These are phyloP conservation scores for Parambassis ranga DNA, from an alignment of 2,797 vertebrate species.

Conservation along the genomic window DNA sequence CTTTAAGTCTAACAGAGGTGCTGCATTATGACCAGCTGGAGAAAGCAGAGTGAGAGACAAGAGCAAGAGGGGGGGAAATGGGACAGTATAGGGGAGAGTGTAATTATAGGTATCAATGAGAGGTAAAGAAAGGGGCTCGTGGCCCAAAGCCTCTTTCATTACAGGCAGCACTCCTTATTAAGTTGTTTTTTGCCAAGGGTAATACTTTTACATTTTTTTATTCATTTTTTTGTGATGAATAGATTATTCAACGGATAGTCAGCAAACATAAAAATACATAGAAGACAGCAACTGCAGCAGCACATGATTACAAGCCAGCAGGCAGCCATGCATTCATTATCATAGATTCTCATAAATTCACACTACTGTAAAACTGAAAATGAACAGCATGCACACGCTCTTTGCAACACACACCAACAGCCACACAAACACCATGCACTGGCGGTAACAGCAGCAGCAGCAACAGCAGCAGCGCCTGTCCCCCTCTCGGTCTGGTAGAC, in stretches of 20 bases:
- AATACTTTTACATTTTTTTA: not conserved
- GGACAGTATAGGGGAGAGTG: constrained; percentile 14
- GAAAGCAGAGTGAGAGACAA: constrained; percentile 11
- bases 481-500: constrained; percentile 24
- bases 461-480: constrained; percentile 2
- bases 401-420: constrained; percentile 6
- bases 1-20: constrained; percentile 53
- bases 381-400: constrained; percentile 38
- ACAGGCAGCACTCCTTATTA: not conserved
- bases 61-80: constrained; percentile 3
- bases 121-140: constrained; percentile 14
- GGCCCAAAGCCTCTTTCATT: constrained; percentile 6
- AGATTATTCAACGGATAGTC: not conserved
- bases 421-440: constrained; percentile 26
- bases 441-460: no score
- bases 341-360: constrained; percentile 60
- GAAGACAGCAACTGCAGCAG: constrained; percentile 5
- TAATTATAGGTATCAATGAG: constrained; percentile 40
- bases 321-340: constrained; percentile 46
- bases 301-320: constrained; percentile 29
- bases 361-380: constrained; percentile 37
- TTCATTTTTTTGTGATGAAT: not conserved
- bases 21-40: constrained; percentile 48
- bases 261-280: not conserved
- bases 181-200: constrained; percentile 3